Percentiles rank a stretch among this genome's conserved stretches.
Conservation (phyloP, 1,140 invertebrate genomes). For the Hylaeus volcanicus region DNA sequence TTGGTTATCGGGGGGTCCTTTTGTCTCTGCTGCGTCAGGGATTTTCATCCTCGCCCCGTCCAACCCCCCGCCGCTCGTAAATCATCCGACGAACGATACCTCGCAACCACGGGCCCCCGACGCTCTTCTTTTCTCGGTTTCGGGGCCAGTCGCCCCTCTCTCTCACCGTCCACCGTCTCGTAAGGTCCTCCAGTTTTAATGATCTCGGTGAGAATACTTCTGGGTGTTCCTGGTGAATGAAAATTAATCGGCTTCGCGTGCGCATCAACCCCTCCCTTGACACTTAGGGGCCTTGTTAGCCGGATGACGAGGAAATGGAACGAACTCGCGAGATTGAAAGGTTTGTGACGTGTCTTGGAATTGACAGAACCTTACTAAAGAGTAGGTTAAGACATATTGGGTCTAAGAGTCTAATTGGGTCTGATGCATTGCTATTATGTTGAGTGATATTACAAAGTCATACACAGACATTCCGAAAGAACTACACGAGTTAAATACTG, state of each 20-base stretch:
- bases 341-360: background rate
- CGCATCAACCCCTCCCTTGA: background rate
- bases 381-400: too few species aligned
- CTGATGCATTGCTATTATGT: too few species aligned
- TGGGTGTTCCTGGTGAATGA: constrained; percentile 11
- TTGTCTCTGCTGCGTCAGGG: constrained; percentile 63
- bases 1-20: constrained; percentile 65
- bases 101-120: background rate
- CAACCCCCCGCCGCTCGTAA: constrained; percentile 40
- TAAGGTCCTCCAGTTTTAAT: background rate
- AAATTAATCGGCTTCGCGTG: constrained; percentile 18
- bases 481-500: too few species aligned
- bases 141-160: too few species aligned
- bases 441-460: too few species aligned
- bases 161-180: background rate
- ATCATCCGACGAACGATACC: constrained; percentile 49
- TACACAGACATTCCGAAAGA: too few species aligned
- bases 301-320: background rate
- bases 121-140: constrained; percentile 14
- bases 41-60: constrained; percentile 51
- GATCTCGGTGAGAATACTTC: background rate
- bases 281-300: background rate
- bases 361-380: too few species aligned
- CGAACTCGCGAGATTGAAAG: background rate
- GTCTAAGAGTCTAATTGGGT: too few species aligned